phyloP scores from a whole-genome alignment of 2,888 invertebrate species.

The Nephrotoma flavescens region DNA sequence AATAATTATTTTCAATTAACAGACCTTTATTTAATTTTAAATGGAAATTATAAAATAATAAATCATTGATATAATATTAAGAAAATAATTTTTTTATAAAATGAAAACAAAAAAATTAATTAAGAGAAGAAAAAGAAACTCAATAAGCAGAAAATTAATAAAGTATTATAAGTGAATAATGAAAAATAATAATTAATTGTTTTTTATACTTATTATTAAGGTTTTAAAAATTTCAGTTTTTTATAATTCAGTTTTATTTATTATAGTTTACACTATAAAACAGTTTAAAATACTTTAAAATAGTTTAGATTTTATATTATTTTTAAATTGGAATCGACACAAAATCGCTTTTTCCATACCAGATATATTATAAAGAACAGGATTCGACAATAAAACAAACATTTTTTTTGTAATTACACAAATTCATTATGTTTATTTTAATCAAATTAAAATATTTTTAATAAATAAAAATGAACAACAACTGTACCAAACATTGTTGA shows the following conservation, averaged over 20 bases:
- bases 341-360: background rate
- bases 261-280: too few relatives aligned
- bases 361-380: background rate
- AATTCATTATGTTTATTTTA: background rate
- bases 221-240: background rate
- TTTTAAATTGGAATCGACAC: background rate
- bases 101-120: background rate
- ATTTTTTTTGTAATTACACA: background rate
- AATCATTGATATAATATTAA: background rate
- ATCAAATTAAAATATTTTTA: background rate
- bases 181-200: background rate
- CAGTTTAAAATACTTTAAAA: too few relatives aligned
- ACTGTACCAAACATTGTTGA: background rate
- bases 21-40: background rate
- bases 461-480: background rate
- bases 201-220: background rate
- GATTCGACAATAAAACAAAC: background rate
- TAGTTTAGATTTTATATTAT: background rate
- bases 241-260: background rate
- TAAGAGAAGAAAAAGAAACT: background rate
- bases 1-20: background rate
- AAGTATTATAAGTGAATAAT: background rate
- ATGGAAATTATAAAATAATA: background rate
- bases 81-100: background rate
- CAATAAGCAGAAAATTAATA: background rate